Base-by-base conservation (phyloP, 2,797 vertebrate species). In the Sciurus carolinensis region DNA sequence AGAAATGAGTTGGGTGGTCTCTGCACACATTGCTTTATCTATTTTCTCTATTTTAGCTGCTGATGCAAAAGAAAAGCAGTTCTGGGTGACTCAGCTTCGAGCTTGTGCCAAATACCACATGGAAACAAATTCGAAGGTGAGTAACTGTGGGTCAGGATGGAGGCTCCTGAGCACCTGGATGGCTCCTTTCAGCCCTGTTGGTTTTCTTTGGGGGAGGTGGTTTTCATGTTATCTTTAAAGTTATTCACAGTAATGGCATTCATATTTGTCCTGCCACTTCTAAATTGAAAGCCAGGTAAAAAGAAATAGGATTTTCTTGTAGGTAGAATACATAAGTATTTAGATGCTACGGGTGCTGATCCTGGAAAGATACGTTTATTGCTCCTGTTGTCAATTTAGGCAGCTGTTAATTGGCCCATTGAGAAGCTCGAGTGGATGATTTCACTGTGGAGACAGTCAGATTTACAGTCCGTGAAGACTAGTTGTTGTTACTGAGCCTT, bases 61-160 rank as follows among this genome's bases (percentile, higher is more conserved):
- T 50, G 99, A 99, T 97, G 98, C 99, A 94, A 99, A 99, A 97
- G 99, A 99, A 98, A 99, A 99, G 98, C 99, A 99, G 94, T 99
- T 99, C 91, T 99, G 99, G 99, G 99, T 99, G 98, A 99, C 97
- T 98, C 99, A 99, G 97, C 99, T 99, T 94, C 99, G 99, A 97
- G 99, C 99, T 79, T 99, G 99, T 98, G 99, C 99, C 98, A 99
- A 99, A 97, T 99, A 99, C 93, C 99, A 99, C 98, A 99, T 99
- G 90, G 99, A 99, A 98, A 98, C 98, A 97, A 99, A 99, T 98
- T 98, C 99, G 87, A 99, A 99, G 99, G 99, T 99, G 98, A 98
- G 97, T 97, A 95, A 92, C 94, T n/a, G 18, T 33, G 3, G 84
- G 62, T 2, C 24, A 39, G 44, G 0, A 75, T 66, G 44, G 86